Evolutionary conservation across 2,888 invertebrate genomes (phyloP), one percentile per base, ranked within the genome.

Genomic region (Emmelina monodactyla): DNA sequence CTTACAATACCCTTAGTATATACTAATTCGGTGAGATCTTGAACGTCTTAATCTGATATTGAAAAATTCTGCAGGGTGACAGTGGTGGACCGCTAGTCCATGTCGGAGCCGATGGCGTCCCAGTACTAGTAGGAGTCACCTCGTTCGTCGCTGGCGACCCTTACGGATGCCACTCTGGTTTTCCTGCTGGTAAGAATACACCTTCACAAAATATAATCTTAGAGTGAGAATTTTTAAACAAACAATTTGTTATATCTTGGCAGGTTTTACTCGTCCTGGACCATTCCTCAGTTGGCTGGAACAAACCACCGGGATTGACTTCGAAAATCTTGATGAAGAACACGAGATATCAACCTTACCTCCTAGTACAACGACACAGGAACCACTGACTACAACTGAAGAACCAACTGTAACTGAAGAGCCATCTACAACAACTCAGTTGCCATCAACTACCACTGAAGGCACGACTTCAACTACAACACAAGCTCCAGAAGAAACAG

Each of bases 41-140:
- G n/a, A 3, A 7, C 25, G 25, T 10, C 25, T 3, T 3, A 3
- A 25, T 25, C 11, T 25, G 25, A 7, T 9, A 9, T 6, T 5
- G 6, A 19, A 19, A 19, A 9, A 6, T 9, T 19, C 19, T 19
- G 19, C 47, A 75, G 78, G 78, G 78, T 16, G 78, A 78, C 57
- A 78, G 76, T 42, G 78, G 78, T n/a, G 78, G 78, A 14, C 76
- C 78, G 0, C 44, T 79, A 12, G 64, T 71, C 14, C 56, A 65
- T 34, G 48, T 56, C 12, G 42, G 43, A 14, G 9, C 38, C 1
- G 57, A 64, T 0, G 66, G 65, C 1, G 42, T 43, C 1, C 60
- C 58, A 0, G 52, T 44, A 3, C 61, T 75, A 3, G 41, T 79
- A 7, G 78, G 78, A 1, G 57, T 78, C 2, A 56, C 68, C 2